Base-by-base conservation (phyloP, 2,888 invertebrate genomes). In the Stenodema calcarata region DNA sequence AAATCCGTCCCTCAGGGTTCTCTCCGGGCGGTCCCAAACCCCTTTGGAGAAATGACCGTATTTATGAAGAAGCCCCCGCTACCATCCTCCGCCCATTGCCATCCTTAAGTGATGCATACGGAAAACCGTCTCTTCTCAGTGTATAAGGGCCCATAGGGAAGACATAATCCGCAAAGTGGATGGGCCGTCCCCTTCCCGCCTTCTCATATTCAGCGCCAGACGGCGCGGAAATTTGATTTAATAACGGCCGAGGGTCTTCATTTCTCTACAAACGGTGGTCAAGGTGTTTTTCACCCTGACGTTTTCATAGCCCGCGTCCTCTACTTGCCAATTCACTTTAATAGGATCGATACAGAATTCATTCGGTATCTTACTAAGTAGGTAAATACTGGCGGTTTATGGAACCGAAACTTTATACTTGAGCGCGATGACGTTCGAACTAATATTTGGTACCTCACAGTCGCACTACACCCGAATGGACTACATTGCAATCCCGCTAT, bases 121-220 rank as follows among this genome's bases (percentile, higher is more conserved):
- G 62, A 62, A 23, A 62, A 62, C 62, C 62, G 62, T 62, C 62
- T 62, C 62, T 62, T 62, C 62, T 27, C 62, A 62, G 23, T 62
- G 62, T 62, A 62, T 62, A 62, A 62, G 62, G 62, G 62, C 62
- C 62, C 62, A 62, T 62, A 62, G 62, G 62, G 62, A 62, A 62
- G 62, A 23, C 62, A 62, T 62, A 62, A 62, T 62, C 62, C 62
- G 62, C 62, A 62, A 62, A 62, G 62, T 62, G 62, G 62, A 62
- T 62, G 62, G 62, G 62, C 23, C 0, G 62, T 7, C 0, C 62
- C 7, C 23, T 23, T 7, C 23, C 9, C 62, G 23, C 9, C 18
- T 23, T 62, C 62, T 23, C 62, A 62, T 62, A 62, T 62, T 12
- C 62, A 62, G 23, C 23, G 18, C 62, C 62, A 62, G 62, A 62